These are phyloP conservation scores for Oxyura jamaicensis DNA, from an alignment of 2,113 vertebrate genomes.

Conservation along the genomic window DNA sequence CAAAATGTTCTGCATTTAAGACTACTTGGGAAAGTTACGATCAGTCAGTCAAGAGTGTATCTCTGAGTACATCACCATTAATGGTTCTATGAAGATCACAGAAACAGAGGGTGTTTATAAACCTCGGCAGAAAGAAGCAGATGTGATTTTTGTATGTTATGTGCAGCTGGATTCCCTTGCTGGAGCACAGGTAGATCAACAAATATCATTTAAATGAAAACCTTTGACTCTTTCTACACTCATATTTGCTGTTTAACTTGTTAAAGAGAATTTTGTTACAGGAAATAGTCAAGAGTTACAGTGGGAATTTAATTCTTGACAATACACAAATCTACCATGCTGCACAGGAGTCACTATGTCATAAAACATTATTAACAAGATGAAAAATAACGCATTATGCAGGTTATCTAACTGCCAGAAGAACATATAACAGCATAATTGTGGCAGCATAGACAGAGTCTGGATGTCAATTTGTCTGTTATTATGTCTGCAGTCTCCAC, in stretches of 20 bases:
- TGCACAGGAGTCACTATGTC: neutral
- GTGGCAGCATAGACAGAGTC: neutral
- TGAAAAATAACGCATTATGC: neutral
- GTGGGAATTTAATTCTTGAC: neutral
- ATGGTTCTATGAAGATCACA: neutral
- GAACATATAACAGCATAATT: neutral
- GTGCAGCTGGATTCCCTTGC: neutral
- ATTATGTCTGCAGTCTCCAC: neutral
- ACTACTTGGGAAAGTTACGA: neutral
- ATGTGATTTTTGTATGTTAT: neutral
- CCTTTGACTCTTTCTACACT: neutral
- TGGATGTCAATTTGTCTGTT: neutral
- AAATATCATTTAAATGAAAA: neutral
- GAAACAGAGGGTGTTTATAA: neutral
- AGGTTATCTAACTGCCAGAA: neutral
- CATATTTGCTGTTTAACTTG: neutral
- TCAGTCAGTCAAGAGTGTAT: neutral
- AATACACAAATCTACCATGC: neutral
- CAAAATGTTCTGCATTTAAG: neutral
- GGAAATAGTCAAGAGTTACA: neutral
- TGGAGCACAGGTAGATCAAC: neutral
- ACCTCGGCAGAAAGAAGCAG: neutral
- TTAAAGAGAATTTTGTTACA: neutral
- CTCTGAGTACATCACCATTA: neutral
- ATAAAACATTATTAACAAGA: neutral